A percentile compares a stretch with the other conserved stretches of the same genome.
Conservation (phyloP, 2,888 invertebrate genomes). For the Anarsia innoxiella region DNA sequence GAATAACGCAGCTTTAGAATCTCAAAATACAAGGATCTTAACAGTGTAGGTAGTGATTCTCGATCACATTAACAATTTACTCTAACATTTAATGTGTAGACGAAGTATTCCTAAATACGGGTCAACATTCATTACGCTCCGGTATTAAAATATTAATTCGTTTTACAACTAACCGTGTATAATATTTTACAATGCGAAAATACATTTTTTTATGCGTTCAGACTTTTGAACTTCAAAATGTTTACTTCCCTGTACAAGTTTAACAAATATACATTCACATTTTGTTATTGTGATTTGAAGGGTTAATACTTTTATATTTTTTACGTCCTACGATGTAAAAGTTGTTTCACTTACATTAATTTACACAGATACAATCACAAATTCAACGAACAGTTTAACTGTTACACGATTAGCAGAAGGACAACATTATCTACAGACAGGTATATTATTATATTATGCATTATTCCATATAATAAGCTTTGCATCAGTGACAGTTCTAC, state of each 20-base stretch:
- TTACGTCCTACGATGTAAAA: constrained; percentile 14
- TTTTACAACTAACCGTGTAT: constrained; percentile 66
- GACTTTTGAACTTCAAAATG: constrained; percentile 69
- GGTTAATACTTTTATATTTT: too few species aligned
- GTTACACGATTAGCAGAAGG: constrained; percentile 14
- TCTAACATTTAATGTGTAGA: constrained; percentile 62
- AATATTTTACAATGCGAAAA: constrained; percentile 71
- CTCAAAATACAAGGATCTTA: constrained; percentile 44
- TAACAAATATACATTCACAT: constrained; percentile 55
- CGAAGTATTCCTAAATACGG: constrained; percentile 51
- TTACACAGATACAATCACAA: constrained; percentile 33
- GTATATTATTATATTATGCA: constrained; percentile 3
- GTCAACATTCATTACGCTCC: constrained; percentile 61
- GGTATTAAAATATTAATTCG: constrained; percentile 71
- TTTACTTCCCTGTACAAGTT: constrained; percentile 70
- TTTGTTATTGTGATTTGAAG: constrained; percentile 74
- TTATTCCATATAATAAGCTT: constrained; percentile 6
- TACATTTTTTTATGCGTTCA: constrained; percentile 67
- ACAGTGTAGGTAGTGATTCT: constrained; percentile 54
- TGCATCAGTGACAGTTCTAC: constrained; percentile 24
- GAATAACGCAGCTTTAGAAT: constrained; percentile 55
- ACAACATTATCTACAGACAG: constrained; percentile 5
- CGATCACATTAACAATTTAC: constrained; percentile 61
- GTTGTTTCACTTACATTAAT: constrained; percentile 17
- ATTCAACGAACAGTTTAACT: constrained; percentile 32